Percentiles rank a stretch among this genome's conserved stretches.
These are phyloP conservation scores for Coleophora flavipennella DNA, from an alignment of 2,888 invertebrate genomes.

Conservation along the genomic window DNA sequence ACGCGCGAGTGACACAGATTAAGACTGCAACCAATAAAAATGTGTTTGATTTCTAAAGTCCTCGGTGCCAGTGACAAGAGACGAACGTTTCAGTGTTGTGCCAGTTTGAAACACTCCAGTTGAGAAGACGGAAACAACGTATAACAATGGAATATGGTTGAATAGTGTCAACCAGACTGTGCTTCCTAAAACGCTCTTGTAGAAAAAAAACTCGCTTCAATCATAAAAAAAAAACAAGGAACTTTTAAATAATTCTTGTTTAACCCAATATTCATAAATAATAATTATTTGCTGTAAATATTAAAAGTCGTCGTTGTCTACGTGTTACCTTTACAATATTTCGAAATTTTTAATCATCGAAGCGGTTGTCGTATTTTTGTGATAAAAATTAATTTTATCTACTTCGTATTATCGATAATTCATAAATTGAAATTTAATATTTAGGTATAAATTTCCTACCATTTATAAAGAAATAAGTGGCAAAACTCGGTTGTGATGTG, in stretches of 20 bases:
- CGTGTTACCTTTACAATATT: slow-evolving; percentile 42
- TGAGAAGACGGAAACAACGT: slow-evolving; percentile 50
- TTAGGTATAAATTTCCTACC: no score
- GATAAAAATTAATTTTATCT: slow-evolving; percentile 43
- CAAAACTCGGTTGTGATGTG: slow-evolving; percentile 73
- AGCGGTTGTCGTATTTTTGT: slow-evolving; percentile 73
- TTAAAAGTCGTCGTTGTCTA: slow-evolving; percentile 46
- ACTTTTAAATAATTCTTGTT: no score
- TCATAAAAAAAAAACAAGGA: no score
- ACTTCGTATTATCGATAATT: slow-evolving; percentile 3
- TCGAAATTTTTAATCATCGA: slow-evolving; percentile 64
- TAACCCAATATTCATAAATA: no score
- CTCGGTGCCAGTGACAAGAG: slow-evolving; percentile 38
- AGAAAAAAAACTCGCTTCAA: slow-evolving; percentile 29
- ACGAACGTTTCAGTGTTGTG: slow-evolving; percentile 60
- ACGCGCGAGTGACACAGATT: slow-evolving; percentile 36
- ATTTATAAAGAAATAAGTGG: slow-evolving; percentile 39
- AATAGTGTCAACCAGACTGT: slow-evolving; percentile 49
- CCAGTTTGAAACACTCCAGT: slow-evolving; percentile 41
- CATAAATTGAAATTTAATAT: not conserved
- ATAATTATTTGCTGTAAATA: slow-evolving; percentile 20
- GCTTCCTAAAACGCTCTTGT: slow-evolving; percentile 54
- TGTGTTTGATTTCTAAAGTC: slow-evolving; percentile 59
- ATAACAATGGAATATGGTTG: slow-evolving; percentile 72
- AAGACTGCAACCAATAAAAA: slow-evolving; percentile 49